Percentiles rank a stretch among this genome's conserved stretches.
Conservation (phyloP, 2,888 invertebrate species). For the Hemistola chrysoprasaria region DNA sequence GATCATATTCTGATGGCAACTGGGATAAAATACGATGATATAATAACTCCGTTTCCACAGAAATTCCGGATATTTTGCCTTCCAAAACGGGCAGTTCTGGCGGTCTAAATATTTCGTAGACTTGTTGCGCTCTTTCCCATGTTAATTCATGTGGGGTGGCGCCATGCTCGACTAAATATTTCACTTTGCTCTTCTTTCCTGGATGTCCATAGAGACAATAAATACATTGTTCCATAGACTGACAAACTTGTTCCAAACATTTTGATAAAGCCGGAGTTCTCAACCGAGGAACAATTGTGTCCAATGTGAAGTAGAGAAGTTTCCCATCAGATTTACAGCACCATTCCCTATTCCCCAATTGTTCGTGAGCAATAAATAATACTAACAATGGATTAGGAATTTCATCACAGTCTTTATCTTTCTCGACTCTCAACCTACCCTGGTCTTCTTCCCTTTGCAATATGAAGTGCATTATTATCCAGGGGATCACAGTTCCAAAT, state of each 20-base stretch:
- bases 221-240: slow-evolving; percentile 90
- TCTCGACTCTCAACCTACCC: slow-evolving; percentile 78
- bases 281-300: slow-evolving; percentile 86
- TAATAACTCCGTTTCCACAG: slow-evolving; percentile 89
- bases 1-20: slow-evolving; percentile 86
- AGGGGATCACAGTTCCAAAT: slow-evolving; percentile 88
- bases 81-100: slow-evolving; percentile 91
- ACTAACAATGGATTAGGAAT: slow-evolving; percentile 89
- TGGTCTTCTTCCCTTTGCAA: slow-evolving; percentile 88
- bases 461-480: slow-evolving; percentile 92
- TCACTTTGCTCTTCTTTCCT: slow-evolving; percentile 83
- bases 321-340: slow-evolving; percentile 90
- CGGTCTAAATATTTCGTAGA: slow-evolving; percentile 92
- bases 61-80: slow-evolving; percentile 88
- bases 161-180: slow-evolving; percentile 89
- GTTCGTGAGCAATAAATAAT: slow-evolving; percentile 92
- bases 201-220: slow-evolving; percentile 94
- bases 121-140: slow-evolving; percentile 88
- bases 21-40: slow-evolving; percentile 86
- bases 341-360: slow-evolving; percentile 89
- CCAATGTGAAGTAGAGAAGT: slow-evolving; percentile 89
- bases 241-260: slow-evolving; percentile 86
- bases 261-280: slow-evolving; percentile 85
- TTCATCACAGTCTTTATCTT: slow-evolving; percentile 76
- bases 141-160: slow-evolving; percentile 85